phyloP scores from a whole-genome alignment of 1,140 invertebrate species.

The Papilio machaon region DNA sequence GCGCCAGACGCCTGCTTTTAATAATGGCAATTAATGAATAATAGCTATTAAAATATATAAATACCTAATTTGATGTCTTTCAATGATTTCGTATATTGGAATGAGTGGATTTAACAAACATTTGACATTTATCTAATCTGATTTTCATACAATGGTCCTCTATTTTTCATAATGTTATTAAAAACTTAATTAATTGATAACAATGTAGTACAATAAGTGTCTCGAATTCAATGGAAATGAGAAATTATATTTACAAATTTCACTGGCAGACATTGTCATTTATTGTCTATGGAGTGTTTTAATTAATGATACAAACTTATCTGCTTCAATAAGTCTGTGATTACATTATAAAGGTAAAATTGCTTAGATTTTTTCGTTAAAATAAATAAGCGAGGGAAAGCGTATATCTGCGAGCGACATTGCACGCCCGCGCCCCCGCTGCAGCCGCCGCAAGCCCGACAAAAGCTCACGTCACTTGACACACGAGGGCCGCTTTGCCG shows the following conservation, averaged over 20 bases:
- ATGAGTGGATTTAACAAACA: no score
- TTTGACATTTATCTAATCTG: neutral
- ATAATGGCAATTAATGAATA: conserved; percentile 14
- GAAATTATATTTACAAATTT: no score
- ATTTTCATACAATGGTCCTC: neutral
- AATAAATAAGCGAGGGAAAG: conserved; percentile 2
- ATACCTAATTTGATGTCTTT: neutral
- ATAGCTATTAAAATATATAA: neutral
- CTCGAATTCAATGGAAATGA: neutral
- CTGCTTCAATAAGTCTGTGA: no score
- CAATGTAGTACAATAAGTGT: neutral
- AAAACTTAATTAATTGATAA: neutral
- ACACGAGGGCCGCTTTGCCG: conserved; percentile 10
- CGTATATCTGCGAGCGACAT: conserved; percentile 13
- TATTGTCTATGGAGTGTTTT: no score
- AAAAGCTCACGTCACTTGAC: conserved; percentile 22
- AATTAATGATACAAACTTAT: no score
- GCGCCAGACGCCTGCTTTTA: conserved; percentile 25
- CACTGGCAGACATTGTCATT: no score
- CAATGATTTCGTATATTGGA: neutral
- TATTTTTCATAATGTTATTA: neutral
- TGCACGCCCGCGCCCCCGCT: neutral
- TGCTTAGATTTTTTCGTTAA: no score
- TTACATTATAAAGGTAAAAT: no score
- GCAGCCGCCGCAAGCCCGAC: conserved; percentile 5